Evolutionary conservation across 2,113 vertebrate genomes (phyloP), one percentile per base, ranked within the genome.

Genomic region (Callospermophilus lateralis): DNA sequence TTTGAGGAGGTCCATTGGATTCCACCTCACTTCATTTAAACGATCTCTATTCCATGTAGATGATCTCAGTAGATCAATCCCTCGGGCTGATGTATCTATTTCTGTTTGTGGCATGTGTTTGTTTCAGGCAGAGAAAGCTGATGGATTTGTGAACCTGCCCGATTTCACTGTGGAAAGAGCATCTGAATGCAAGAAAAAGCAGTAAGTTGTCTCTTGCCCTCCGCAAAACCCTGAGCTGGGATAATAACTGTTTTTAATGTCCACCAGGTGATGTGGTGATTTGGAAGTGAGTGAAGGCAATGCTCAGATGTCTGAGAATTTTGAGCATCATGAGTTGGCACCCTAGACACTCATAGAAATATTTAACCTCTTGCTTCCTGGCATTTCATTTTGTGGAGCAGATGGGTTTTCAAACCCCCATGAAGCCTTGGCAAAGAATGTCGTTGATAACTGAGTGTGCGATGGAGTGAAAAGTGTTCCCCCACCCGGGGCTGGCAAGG

Each of bases 131-230:
- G 99, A 99, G 93, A 99, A 99, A 97, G 99, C 99, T 34, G 99
- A 99, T 95, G 99, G 99, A 78, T 99, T 99, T 98, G 99, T 99
- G 96, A 99, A 99, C 96, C 98, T 99, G 97, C 97, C 99, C 24
- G 99, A 99, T 98, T 99, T 99, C 98, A 98, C 99, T 90, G 99
- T 99, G 79, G 99, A 99, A 97, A 98, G 98, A 98, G 99, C 99
- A 70, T 98, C 92, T 4, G 99, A 99, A 98, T 99, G 99, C 99
- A 99, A 99, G 98, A 99, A 99, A 98, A 99, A 99, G 98, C 98
- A 99, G 99, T 99, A 98, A 99, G 99, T 99, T 90, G 19, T 73
- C 45, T 90, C 20, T 72, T 26, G 37, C 63, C 34, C 9, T 32
- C 51, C 45, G 45, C 10, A 94, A 42, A 94, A 55, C 72, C 39